Base-by-base conservation (phyloP, 2,797 vertebrate species). In the Catharus ustulatus region DNA sequence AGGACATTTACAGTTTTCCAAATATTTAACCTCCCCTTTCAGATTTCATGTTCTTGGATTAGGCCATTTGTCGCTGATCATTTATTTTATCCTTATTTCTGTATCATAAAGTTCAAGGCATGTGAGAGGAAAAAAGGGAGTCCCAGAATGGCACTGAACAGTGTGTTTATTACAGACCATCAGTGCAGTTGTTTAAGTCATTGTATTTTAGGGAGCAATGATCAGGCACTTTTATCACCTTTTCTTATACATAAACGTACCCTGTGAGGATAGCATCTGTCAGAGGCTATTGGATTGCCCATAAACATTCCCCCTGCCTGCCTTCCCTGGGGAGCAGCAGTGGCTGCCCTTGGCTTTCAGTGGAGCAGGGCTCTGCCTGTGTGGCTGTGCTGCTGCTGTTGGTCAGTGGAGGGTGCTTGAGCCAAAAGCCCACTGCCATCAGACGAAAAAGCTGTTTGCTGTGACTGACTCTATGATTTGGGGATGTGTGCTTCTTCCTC, bases 51-150 rank as follows among this genome's bases (percentile, higher is more conserved):
- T 80, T 95, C 93, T 95, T 34, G 15, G 48, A 86, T 96, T 85
- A 72, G 89, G 83, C 64, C 90, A 59, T 96, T 96, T 96, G 96
- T 96, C 6, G 24, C 93, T 27, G 88, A 89, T 96, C 93, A 96
- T 97, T 97, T 97, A 87, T 96, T 97, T 95, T 93, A 95, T 95
- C 90, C 96, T 94, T 95, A 96, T 97, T 96, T 97, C 96, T 95
- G 77, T 95, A 63, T 85, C 93, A 92, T 97, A 96, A 97, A 97
- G 91, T 96, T 94, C 93, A 93, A 96, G 87, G 89, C 92, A 63
- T 81, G 81, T 68, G 75, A 38, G 59, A 46, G 84, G 75, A 21
- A 40, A 62, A 79, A 62, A 79, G 61, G 81, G 54, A 84, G 77
- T 96, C 97, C 94, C 96, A 85, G 84, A 88, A 87, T 78, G 94